Base-by-base conservation (phyloP, 2,888 invertebrate species). In the Athrips mouffetella region DNA sequence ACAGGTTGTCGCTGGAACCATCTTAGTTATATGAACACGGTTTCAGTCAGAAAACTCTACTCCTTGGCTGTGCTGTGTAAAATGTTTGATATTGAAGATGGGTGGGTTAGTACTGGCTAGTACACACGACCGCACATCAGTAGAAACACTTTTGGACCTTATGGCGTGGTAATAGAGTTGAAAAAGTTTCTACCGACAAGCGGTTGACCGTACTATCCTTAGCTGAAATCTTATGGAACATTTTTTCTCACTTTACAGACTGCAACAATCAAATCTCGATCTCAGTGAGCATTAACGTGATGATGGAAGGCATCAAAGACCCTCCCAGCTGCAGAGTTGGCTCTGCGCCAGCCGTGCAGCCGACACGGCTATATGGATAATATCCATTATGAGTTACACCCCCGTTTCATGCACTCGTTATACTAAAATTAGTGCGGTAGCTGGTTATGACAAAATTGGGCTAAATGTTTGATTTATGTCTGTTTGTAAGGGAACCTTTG, bases 341-440 rank as follows among this genome's bases (percentile, higher is more conserved):
- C 31, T 2, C 2, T 7, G 4, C 10, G 44, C 44, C 44, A 44
- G 16, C 23, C 7, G 25, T 40, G 40, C 23, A 8, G 15, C 40
- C 10, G 37, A 37, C 37, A 18, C n/a, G 37, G 37, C 37, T 37
- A 13, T 37, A 37, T 37, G 37, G 31, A 44, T 44, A 18, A 20
- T 31, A 31, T 30, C 44, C 44, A 44, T 44, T 44, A 44, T 30
- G 10, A 31, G 11, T 8, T 11, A 44, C 44, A 16, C 18, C 29
- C 27, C 16, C 13, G 33, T 33, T 33, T 29, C 27, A 31, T 31
- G 11, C 31, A 30, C 44, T 44, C 44, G 44, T 44, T 30, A 31
- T 31, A 31, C 11, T 40, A 13, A 25, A 40, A 40, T 40, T 40
- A 40, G 40, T 40, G 23, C 21, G 18, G 11, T 37, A 5, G 21